These are phyloP conservation scores for Ageneiosus marmoratus DNA, from an alignment of 2,113 vertebrate genomes.

Conservation along the genomic window DNA sequence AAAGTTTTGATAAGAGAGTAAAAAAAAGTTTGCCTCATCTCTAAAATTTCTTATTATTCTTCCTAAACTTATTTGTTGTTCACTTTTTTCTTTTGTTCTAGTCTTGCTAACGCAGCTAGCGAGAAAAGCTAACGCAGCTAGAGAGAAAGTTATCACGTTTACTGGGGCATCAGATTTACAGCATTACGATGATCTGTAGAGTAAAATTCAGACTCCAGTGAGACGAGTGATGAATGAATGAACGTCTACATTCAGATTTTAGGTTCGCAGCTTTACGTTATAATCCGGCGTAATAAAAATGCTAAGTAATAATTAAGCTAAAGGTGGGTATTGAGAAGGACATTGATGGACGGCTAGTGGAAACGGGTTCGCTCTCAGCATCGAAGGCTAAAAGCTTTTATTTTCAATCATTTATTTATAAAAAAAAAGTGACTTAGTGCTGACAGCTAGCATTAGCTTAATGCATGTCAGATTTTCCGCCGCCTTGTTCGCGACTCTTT, in stretches of 20 bases:
- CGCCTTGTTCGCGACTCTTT: too few relatives aligned
- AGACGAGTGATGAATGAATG: not conserved
- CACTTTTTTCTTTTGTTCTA: not conserved
- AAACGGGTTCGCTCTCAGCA: not conserved
- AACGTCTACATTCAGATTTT: too few relatives aligned
- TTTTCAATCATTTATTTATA: conserved; percentile 69
- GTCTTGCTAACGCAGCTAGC: too few relatives aligned
- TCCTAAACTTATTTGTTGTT: not conserved
- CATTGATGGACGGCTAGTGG: not conserved
- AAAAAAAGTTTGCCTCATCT: not conserved
- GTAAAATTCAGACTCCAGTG: too few relatives aligned
- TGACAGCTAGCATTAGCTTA: conserved; percentile 64
- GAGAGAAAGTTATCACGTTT: too few relatives aligned
- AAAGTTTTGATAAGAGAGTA: not conserved
- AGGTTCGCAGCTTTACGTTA: too few relatives aligned
- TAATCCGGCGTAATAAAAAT: not conserved
- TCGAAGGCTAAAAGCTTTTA: conserved; percentile 19
- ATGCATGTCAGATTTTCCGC: conserved; percentile 57
- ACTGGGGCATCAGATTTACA: not conserved
- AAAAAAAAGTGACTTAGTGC: conserved; percentile 48
- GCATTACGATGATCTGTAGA: too few relatives aligned
- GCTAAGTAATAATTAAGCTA: too few relatives aligned
- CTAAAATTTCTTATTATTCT: too few relatives aligned
- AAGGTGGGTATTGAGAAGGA: not conserved
- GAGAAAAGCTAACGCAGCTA: too few relatives aligned